A percentile compares a stretch with the other conserved stretches of the same genome.
Evolutionary conservation across 2,888 invertebrate species (phyloP).

Genomic region (Noctua pronuba): DNA sequence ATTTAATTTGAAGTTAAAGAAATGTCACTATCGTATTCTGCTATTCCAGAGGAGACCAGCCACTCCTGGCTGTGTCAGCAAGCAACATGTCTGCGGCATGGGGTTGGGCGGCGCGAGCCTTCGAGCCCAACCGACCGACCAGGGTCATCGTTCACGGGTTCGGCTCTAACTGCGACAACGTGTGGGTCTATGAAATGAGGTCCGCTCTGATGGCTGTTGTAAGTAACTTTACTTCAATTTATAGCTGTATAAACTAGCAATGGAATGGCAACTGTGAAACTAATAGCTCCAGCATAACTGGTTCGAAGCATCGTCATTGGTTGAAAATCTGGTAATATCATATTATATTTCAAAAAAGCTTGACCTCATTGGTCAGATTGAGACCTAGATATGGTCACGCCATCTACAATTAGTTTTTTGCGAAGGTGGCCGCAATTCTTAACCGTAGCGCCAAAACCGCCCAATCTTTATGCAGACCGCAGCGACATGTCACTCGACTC

Average conservation of each 20-base stretch:
- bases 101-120: conserved; percentile 91
- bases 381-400: neutral
- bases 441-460: neutral
- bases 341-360: neutral
- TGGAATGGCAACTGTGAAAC: neutral
- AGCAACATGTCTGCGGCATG: conserved; percentile 93
- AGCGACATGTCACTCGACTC: neutral
- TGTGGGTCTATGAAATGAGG: conserved; percentile 98
- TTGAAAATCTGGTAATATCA: neutral
- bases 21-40: neutral
- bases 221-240: conserved; percentile 73
- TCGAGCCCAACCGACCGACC: conserved; percentile 92
- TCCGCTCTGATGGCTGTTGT: conserved; percentile 97
- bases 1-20: neutral
- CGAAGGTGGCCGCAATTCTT: neutral
- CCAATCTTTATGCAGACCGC: neutral
- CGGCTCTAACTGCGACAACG: conserved; percentile 96
- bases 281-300: neutral
- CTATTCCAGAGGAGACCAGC: conserved; percentile 90
- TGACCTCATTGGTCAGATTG: neutral
- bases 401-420: neutral
- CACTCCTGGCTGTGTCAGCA: conserved; percentile 93
- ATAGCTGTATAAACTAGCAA: neutral
- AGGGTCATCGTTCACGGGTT: conserved; percentile 98
- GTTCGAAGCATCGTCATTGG: neutral